Conservation (phyloP, 2,113 vertebrate species). For the Orthonyx spaldingii region DNA sequence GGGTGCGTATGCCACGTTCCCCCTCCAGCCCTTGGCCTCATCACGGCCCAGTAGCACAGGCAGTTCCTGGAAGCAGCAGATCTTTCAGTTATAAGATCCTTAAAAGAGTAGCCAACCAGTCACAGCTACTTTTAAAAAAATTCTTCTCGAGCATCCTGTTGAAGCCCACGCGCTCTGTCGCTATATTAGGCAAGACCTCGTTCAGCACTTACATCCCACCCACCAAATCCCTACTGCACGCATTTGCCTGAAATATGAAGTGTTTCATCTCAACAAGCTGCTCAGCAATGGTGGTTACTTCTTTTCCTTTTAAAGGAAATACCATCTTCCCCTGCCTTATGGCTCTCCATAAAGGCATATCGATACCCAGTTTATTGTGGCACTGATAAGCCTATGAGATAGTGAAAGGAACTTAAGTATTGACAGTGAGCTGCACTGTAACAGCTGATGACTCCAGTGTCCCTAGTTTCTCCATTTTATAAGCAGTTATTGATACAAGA, state of each 20-base stretch:
- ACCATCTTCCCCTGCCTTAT: background rate
- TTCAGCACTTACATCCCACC: accelerated
- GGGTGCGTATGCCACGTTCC: accelerated
- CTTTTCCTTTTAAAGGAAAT: background rate
- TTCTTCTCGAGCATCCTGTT: background rate
- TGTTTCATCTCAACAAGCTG: background rate
- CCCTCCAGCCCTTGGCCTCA: background rate
- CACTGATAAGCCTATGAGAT: background rate
- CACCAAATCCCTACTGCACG: background rate
- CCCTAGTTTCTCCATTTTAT: background rate
- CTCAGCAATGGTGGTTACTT: background rate
- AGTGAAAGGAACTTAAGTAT: background rate
- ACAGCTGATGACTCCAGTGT: background rate
- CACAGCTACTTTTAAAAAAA: background rate
- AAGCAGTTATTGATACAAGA: background rate
- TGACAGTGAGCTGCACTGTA: background rate
- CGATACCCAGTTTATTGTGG: background rate
- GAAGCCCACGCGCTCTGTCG: accelerated
- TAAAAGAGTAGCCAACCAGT: background rate
- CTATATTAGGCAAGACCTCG: accelerated
- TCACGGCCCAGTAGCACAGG: accelerated
- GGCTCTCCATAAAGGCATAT: background rate
- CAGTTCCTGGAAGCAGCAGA: background rate
- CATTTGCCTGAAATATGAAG: background rate
- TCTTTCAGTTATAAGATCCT: too few species aligned